phyloP scores from a whole-genome alignment of 2,113 vertebrate species.

The Paramisgurnus dabryanus region DNA sequence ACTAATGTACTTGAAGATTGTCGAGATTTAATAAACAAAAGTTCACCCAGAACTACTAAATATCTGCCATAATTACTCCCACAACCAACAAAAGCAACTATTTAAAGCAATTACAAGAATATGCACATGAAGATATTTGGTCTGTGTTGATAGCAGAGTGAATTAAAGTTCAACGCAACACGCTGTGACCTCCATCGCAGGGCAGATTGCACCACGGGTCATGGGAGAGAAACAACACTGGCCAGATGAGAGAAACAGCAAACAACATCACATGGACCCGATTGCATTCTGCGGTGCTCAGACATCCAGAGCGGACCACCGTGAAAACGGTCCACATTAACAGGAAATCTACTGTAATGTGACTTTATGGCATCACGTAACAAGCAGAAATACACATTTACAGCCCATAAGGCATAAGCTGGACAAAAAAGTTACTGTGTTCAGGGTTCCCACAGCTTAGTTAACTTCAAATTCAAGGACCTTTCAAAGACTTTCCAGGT shows the following conservation, averaged over 20 bases:
- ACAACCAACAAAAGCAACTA: not conserved
- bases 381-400: too few species aligned
- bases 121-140: conserved; percentile 10
- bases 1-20: not conserved
- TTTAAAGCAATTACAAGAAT: not conserved
- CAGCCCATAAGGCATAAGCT: too few species aligned
- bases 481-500: too few species aligned
- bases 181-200: conserved; percentile 47
- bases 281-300: not conserved
- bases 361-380: too few species aligned
- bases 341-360: not conserved
- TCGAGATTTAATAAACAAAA: too few species aligned
- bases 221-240: conserved; percentile 55
- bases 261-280: conserved; percentile 24
- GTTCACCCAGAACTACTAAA: too few species aligned
- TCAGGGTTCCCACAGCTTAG: too few species aligned
- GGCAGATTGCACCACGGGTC: conserved; percentile 44
- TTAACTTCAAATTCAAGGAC: too few species aligned
- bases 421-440: too few species aligned
- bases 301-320: not conserved
- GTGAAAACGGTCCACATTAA: not conserved
- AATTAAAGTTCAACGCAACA: conserved; percentile 53
- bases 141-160: conserved; percentile 6
- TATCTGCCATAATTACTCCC: too few species aligned
- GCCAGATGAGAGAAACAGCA: conserved; percentile 54